A percentile compares a stretch with the other conserved stretches of the same genome.
phyloP scores from a whole-genome alignment of 2,797 vertebrate species.

The Darevskia mixta region DNA sequence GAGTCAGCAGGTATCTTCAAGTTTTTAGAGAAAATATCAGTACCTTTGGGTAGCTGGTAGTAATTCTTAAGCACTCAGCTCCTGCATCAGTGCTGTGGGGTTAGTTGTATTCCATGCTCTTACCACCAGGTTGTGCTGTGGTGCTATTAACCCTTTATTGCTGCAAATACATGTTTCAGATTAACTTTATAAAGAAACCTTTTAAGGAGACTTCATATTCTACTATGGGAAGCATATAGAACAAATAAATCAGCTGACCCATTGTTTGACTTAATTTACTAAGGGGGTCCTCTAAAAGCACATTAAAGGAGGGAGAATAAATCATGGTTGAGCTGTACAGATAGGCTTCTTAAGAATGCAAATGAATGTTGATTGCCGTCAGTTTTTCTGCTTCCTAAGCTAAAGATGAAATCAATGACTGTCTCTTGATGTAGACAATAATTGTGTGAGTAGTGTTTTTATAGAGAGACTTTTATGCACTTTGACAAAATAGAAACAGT shows the following conservation, averaged over 20 bases:
- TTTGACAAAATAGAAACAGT: background rate
- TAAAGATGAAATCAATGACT: background rate
- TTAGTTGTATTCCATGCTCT: slow-evolving; percentile 3
- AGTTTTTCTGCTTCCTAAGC: background rate
- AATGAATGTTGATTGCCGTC: background rate
- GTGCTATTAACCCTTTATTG: slow-evolving; percentile 35
- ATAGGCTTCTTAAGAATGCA: too few species aligned
- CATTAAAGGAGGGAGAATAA: background rate
- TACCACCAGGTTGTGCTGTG: slow-evolving; percentile 37
- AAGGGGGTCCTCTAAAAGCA: background rate
- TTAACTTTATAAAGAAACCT: background rate
- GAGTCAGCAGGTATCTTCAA: slow-evolving; percentile 85
- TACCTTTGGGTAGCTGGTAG: background rate
- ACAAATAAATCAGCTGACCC: background rate
- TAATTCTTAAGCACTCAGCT: background rate
- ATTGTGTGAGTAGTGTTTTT: background rate
- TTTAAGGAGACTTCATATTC: background rate
- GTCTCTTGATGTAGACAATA: background rate
- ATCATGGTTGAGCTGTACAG: background rate
- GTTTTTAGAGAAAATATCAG: background rate
- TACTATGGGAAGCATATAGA: background rate
- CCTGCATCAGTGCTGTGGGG: background rate
- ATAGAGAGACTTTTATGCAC: background rate
- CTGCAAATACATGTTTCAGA: background rate
- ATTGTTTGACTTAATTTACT: background rate